These are phyloP conservation scores for Oscheius myriophilus DNA, from an alignment of 2,888 invertebrate genomes.

Conservation along the genomic window DNA sequence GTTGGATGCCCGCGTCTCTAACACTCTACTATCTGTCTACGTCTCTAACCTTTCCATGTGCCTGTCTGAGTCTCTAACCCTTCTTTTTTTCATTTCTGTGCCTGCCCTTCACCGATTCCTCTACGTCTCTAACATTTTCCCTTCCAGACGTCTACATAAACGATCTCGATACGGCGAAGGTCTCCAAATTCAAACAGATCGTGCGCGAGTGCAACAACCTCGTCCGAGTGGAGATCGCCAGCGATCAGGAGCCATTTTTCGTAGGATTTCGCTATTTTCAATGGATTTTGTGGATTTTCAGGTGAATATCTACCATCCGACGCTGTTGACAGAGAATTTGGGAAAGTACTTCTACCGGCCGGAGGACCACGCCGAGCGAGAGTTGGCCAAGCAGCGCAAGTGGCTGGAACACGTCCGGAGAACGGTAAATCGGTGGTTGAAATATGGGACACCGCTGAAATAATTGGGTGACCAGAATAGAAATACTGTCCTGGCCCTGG, in stretches of 20 bases:
- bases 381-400: slow-evolving; percentile 19
- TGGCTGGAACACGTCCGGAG: slow-evolving; percentile 21
- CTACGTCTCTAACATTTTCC: not conserved
- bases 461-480: not conserved
- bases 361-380: slow-evolving; percentile 4
- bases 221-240: slow-evolving; percentile 26
- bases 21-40: too few relatives aligned
- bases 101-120: too few relatives aligned
- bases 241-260: slow-evolving; percentile 20
- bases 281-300: not conserved
- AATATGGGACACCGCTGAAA: not conserved
- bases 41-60: too few relatives aligned
- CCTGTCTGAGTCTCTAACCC: too few relatives aligned
- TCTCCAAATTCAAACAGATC: slow-evolving; percentile 11
- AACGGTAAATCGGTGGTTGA: slow-evolving; percentile 15
- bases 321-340: slow-evolving; percentile 15
- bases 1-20: too few relatives aligned
- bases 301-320: slow-evolving; percentile 33
- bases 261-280: not conserved
- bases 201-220: slow-evolving; percentile 7
- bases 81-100: too few relatives aligned
- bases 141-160: slow-evolving; percentile 29
- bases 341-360: slow-evolving; percentile 23
- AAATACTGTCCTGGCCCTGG: too few relatives aligned
- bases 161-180: slow-evolving; percentile 24